phyloP scores from a whole-genome alignment of 1,140 invertebrate species.

The Stegodyphus mimosarum region DNA sequence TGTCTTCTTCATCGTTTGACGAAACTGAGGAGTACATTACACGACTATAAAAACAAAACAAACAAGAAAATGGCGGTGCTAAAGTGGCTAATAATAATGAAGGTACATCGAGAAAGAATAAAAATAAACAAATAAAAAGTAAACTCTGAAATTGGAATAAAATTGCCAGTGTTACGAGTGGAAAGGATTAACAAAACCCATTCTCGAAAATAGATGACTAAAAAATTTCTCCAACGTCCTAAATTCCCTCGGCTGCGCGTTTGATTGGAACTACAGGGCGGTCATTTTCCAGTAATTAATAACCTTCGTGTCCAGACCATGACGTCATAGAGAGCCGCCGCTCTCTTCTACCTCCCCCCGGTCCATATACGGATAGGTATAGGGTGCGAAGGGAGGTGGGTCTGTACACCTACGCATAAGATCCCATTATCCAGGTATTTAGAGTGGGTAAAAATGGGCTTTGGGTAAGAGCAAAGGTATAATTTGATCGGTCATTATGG shows the following conservation, averaged over 20 bases:
- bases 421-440: conserved; percentile 46
- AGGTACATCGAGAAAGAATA: conserved; percentile 8
- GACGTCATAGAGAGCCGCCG: conserved; percentile 25
- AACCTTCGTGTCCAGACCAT: conserved; percentile 35
- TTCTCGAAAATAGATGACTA: conserved; percentile 35
- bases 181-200: conserved; percentile 39
- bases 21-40: neutral
- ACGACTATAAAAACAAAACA: conserved; percentile 1
- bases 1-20: neutral
- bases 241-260: conserved; percentile 6
- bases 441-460: conserved; percentile 43
- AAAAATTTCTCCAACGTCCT: neutral
- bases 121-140: neutral
- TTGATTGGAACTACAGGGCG: conserved; percentile 29
- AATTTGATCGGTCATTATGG: conserved; percentile 48
- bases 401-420: conserved; percentile 28
- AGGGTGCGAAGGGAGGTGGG: neutral
- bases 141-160: conserved; percentile 39
- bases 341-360: neutral
- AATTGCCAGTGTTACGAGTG: conserved; percentile 35
- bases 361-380: neutral
- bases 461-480: conserved; percentile 27
- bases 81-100: conserved; percentile 26
- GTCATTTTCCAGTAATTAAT: conserved; percentile 51
- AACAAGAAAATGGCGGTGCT: neutral